Conservation (phyloP, 2,888 invertebrate genomes). For the Digitonthophagus gazella region DNA sequence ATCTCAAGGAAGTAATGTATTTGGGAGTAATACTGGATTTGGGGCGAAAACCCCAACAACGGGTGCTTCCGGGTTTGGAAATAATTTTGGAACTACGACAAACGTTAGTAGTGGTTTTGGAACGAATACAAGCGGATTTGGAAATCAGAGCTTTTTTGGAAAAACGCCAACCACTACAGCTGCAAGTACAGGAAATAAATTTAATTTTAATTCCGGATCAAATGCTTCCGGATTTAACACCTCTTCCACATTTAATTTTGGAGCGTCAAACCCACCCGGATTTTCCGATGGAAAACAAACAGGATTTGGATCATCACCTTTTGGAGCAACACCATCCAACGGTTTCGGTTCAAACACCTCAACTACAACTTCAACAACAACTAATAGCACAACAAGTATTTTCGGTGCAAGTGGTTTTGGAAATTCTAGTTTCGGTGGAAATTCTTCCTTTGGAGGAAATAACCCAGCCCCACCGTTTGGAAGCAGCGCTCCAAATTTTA, state of each 20-base stretch:
- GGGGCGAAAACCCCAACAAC: constrained; percentile 19
- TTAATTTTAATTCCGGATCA: constrained; percentile 44
- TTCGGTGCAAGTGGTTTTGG: constrained; percentile 19
- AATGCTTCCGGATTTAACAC: constrained; percentile 33
- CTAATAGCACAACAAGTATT: background rate
- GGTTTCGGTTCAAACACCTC: constrained; percentile 1
- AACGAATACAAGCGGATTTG: constrained; percentile 21
- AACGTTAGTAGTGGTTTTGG: constrained; percentile 29
- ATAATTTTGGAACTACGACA: constrained; percentile 17
- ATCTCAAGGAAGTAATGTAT: constrained; percentile 6
- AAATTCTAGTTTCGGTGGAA: no score
- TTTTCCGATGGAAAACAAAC: background rate
- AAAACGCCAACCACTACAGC: constrained; percentile 26
- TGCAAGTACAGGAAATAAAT: constrained; percentile 39
- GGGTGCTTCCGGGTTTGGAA: constrained; percentile 3
- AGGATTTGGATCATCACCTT: constrained; percentile 1
- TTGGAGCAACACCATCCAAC: background rate
- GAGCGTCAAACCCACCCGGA: background rate
- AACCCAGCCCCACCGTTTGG: background rate
- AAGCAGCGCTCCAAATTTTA: no score
- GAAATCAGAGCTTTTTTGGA: constrained; percentile 21
- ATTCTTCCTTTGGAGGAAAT: constrained; percentile 12
- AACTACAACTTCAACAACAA: constrained; percentile 10
- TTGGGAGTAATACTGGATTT: constrained; percentile 29
- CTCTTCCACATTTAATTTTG: constrained; percentile 1